These are phyloP conservation scores for Onthophagus sagittarius DNA, from an alignment of 2,888 invertebrate species.

Conservation along the genomic window DNA sequence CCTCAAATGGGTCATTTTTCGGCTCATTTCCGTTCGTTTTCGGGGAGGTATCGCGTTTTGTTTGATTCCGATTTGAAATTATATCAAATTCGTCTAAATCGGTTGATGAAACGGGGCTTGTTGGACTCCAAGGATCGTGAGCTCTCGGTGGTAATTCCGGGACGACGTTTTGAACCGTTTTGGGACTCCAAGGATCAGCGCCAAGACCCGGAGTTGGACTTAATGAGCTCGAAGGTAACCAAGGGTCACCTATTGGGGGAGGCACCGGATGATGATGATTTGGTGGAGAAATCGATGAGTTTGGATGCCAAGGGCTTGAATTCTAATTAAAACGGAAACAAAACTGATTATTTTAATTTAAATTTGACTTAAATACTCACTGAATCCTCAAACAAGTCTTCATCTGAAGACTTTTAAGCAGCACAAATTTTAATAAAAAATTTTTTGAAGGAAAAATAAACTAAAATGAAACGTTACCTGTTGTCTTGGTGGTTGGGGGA, in stretches of 20 bases:
- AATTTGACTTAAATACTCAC: neutral
- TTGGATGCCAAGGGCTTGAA: conserved; percentile 63
- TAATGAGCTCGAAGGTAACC: conserved; percentile 49
- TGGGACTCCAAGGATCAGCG: conserved; percentile 34
- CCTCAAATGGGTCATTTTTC: conserved; percentile 66
- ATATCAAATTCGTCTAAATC: conserved; percentile 87
- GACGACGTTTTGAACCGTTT: conserved; percentile 35
- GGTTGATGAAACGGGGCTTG: conserved; percentile 52
- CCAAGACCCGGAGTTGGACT: conserved; percentile 6
- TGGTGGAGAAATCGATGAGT: conserved; percentile 42
- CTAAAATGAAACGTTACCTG: conserved; percentile 49
- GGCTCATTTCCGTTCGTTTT: conserved; percentile 37
- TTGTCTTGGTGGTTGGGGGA: conserved; percentile 56
- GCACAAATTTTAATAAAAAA: neutral
- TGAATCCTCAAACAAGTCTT: neutral
- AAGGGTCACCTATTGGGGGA: conserved; percentile 54
- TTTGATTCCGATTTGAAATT: conserved; percentile 68
- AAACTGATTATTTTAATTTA: conserved; percentile 1
- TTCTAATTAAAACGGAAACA: conserved; percentile 34
- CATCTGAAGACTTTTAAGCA: neutral
- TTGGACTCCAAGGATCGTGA: conserved; percentile 54
- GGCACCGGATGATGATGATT: conserved; percentile 28
- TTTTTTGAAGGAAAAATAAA: neutral
- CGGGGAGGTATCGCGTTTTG: conserved; percentile 31
- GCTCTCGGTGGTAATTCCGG: conserved; percentile 34